Base-by-base conservation (phyloP, 37 sponge, comb jelly and placozoan genomes). In the Dysidea cf. avara region DNA sequence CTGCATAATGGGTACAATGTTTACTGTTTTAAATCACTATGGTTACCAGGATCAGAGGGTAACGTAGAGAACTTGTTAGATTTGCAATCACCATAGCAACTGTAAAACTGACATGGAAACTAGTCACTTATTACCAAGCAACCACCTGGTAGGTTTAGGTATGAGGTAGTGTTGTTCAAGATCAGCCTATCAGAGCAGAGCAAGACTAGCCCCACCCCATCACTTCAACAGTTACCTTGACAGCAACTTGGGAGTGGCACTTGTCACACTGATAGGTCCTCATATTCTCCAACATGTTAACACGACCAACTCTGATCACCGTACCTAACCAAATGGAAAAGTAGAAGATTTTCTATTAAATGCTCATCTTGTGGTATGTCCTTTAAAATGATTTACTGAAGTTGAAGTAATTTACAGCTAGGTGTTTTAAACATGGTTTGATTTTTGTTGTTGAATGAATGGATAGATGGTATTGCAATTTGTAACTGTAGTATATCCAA, bases 221-320 rank as follows among this genome's bases (percentile, higher is more conserved):
- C n/a, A n/a, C n/a, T n/a, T n/a, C n/a, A n/a, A n/a, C n/a, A n/a
- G n/a, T n/a, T n/a, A n/a, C n/a, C n/a, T n/a, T n/a, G n/a, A 91
- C 76, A 3, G 74, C 51, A 53, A 91, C 86, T 22, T 28, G 14
- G 14, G 78, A 58, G 24, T 72, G 34, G 69, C 92, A 91, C 35
- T 77, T 50, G 18, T 20, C 48, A 58, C 92, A 91, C 16, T 29
- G 57, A 43, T 75, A 91, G 33, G 81, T 46, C 29, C 70, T 68
- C 46, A 65, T 66, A 26, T 38, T 57, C 61, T 91, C 92, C 49
- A 86, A 58, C 59, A 91, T 30, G 32, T 91, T 91, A 43, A 82
- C 78, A 24, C 56, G 22, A 17, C 70, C 30, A 2, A 65, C 73
- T 17, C 87, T 48, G 18, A 82, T 82, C 0, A 86, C 79, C 16